phyloP scores from a whole-genome alignment of 2,113 vertebrate species.

The Odontophorus gujanensis region DNA sequence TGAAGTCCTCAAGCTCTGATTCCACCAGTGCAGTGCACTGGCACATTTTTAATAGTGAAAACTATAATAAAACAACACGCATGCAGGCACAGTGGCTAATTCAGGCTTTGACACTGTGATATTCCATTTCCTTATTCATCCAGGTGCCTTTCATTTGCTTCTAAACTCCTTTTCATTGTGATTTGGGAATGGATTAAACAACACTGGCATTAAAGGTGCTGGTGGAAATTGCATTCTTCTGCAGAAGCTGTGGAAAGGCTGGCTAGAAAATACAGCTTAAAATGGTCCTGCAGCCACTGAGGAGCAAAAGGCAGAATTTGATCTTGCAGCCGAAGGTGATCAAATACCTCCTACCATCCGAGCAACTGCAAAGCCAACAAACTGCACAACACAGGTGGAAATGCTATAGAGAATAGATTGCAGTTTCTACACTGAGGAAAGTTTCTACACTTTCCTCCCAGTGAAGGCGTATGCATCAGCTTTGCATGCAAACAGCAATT shows the following conservation, averaged over 20 bases:
- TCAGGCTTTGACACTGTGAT: not conserved
- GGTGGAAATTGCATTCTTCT: slow-evolving; percentile 7
- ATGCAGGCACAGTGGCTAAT: slow-evolving; percentile 2
- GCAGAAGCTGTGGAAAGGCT: not conserved
- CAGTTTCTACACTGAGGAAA: not conserved
- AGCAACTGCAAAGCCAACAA: not conserved
- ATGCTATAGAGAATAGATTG: not conserved
- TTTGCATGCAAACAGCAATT: slow-evolving; percentile 66
- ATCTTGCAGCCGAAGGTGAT: slow-evolving; percentile 19
- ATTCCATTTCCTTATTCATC: not conserved
- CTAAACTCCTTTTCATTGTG: not conserved
- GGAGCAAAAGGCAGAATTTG: not conserved
- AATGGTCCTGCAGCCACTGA: not conserved
- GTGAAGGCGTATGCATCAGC: slow-evolving; percentile 46
- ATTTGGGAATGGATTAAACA: slow-evolving; percentile 15
- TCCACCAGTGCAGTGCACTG: not conserved
- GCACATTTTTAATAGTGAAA: not conserved
- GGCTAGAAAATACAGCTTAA: slow-evolving; percentile 8
- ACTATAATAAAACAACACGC: not conserved
- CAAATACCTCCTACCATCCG: not conserved
- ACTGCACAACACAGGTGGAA: not conserved
- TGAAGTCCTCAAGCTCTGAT: not conserved
- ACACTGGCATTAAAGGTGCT: not conserved
- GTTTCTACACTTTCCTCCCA: too few relatives aligned
- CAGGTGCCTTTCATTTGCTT: not conserved